Conservation (phyloP, 2,797 vertebrate genomes). For the Parotocinclus haroldoi region DNA sequence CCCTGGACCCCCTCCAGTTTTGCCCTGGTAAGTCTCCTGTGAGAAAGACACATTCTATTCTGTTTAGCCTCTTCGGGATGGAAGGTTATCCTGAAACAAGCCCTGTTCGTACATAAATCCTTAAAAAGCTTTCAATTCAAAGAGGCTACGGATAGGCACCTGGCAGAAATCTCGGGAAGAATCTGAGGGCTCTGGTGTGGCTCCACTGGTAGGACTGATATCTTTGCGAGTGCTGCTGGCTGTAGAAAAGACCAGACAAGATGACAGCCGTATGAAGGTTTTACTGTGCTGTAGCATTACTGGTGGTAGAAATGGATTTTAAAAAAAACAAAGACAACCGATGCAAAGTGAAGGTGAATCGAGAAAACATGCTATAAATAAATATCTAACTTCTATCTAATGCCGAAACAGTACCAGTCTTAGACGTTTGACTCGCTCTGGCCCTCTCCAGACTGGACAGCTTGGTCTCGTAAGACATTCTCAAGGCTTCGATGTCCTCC, state of each 20-base stretch:
- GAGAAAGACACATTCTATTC: not conserved
- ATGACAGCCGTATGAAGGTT: not conserved
- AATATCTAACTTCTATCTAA: no score
- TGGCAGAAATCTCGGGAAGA: not conserved
- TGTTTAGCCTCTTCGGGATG: no score
- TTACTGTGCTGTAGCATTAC: no score
- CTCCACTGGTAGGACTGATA: slow-evolving; percentile 1
- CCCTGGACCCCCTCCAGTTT: slow-evolving; percentile 23
- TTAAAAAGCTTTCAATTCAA: not conserved
- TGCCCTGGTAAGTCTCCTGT: slow-evolving; percentile 11
- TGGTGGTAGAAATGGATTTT: no score
- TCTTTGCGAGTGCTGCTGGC: not conserved
- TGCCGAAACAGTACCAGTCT: not conserved
- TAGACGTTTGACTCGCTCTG: slow-evolving; percentile 50
- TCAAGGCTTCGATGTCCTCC: slow-evolving; percentile 78
- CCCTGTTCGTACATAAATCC: not conserved
- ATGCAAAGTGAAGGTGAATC: no score
- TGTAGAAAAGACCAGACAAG: slow-evolving; percentile 4
- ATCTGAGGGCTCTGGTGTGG: not conserved
- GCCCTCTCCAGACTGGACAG: slow-evolving; percentile 68
- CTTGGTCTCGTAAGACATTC: slow-evolving; percentile 74
- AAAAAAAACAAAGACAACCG: no score
- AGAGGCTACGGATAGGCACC: not conserved
- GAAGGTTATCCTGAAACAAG: no score
- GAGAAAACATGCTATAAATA: no score